These are phyloP conservation scores for Coleophora deauratella DNA, from an alignment of 2,888 invertebrate genomes.

Conservation along the genomic window DNA sequence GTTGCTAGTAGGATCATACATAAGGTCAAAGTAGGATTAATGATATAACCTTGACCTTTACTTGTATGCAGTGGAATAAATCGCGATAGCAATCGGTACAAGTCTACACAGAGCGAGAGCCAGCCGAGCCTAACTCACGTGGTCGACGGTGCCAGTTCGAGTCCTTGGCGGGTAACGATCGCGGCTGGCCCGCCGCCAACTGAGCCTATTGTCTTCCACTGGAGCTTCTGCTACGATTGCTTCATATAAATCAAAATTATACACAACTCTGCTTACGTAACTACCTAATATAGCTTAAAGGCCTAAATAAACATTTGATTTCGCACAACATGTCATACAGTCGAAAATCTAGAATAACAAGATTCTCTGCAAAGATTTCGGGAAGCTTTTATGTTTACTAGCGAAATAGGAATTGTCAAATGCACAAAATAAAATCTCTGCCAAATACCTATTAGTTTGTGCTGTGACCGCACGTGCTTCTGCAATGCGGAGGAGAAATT, in stretches of 20 bases:
- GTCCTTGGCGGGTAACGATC: constrained; percentile 43
- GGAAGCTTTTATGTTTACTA: too few relatives aligned
- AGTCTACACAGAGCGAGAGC: not conserved
- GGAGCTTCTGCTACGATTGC: not conserved
- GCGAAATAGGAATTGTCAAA: not conserved
- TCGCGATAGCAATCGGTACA: constrained; percentile 28
- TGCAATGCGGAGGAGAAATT: constrained; percentile 26
- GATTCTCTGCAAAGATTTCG: too few relatives aligned
- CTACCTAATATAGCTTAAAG: too few relatives aligned
- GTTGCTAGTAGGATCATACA: too few relatives aligned
- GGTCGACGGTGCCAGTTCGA: constrained; percentile 16
- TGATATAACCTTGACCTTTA: constrained; percentile 16
- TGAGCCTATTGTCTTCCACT: constrained; percentile 24
- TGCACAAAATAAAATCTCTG: constrained; percentile 15
- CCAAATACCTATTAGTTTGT: constrained; percentile 23
- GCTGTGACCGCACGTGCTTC: constrained; percentile 18
- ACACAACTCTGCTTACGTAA: not conserved
- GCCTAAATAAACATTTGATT: too few relatives aligned
- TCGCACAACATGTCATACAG: too few relatives aligned
- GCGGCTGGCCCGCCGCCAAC: constrained; percentile 44
- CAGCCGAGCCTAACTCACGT: not conserved
- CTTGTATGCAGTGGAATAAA: constrained; percentile 33
- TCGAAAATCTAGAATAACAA: too few relatives aligned
- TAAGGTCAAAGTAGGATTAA: too few relatives aligned
- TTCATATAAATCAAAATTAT: too few relatives aligned